Evolutionary conservation across 2,113 vertebrate species (phyloP).

Genomic region (Rhinogobius similis): DNA sequence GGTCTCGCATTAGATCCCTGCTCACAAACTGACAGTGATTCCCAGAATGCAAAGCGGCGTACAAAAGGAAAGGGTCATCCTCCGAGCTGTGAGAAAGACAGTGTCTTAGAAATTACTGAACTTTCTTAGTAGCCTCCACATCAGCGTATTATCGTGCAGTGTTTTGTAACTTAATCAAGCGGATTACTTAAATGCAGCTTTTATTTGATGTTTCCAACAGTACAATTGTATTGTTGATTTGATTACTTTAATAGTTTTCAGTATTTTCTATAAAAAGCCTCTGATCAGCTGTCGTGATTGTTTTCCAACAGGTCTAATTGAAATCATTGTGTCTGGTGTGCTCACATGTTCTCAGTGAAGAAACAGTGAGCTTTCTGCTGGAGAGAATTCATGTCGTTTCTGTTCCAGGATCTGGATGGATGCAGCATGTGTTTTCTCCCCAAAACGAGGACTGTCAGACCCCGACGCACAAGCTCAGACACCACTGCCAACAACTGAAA

Average conservation of each 20-base stretch:
- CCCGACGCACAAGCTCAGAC: slow-evolving; percentile 76
- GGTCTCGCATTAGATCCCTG: slow-evolving; percentile 92
- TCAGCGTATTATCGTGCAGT: neutral
- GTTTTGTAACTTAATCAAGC: neutral
- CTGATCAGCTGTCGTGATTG: neutral
- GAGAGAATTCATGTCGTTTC: slow-evolving; percentile 79
- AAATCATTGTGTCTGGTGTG: slow-evolving; percentile 9
- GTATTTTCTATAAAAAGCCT: neutral
- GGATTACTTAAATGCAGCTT: neutral
- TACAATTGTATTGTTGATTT: neutral
- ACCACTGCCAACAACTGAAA: slow-evolving; percentile 85
- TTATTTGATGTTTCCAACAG: neutral
- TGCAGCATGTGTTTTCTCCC: slow-evolving; percentile 94
- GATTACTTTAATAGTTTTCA: neutral
- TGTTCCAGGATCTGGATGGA: slow-evolving; percentile 76
- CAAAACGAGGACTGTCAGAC: slow-evolving; percentile 84
- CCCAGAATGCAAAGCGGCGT: slow-evolving; percentile 89
- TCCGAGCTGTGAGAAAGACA: slow-evolving; percentile 80
- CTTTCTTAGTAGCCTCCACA: neutral
- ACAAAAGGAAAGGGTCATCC: slow-evolving; percentile 93
- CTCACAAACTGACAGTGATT: slow-evolving; percentile 90
- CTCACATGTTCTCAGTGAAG: slow-evolving; percentile 94
- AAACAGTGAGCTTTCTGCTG: slow-evolving; percentile 89
- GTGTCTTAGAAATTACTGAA: neutral
- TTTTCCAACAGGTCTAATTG: neutral